These are phyloP conservation scores for Oegoconia quadripuncta DNA, from an alignment of 2,888 invertebrate species.

Conservation along the genomic window DNA sequence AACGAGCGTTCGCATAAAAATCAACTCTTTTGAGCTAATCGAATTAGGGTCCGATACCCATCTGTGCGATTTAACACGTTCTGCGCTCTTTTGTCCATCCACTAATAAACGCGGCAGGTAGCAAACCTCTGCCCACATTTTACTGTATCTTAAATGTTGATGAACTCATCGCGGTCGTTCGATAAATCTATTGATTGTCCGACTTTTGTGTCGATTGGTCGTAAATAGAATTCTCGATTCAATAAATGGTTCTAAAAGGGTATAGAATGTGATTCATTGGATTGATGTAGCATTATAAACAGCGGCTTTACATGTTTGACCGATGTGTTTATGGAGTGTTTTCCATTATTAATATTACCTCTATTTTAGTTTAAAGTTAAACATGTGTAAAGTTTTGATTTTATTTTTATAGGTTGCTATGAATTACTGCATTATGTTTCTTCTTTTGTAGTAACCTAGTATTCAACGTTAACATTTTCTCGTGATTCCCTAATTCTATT, in stretches of 20 bases:
- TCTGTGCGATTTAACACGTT: slow-evolving; percentile 75
- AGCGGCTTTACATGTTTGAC: slow-evolving; percentile 6
- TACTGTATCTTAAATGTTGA: slow-evolving; percentile 66
- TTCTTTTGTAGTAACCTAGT: too few relatives aligned
- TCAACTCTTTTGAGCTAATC: slow-evolving; percentile 75
- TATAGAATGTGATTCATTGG: slow-evolving; percentile 31
- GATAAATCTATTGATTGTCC: slow-evolving; percentile 48
- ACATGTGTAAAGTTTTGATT: too few relatives aligned
- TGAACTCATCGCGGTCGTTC: slow-evolving; percentile 65
- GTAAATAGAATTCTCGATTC: slow-evolving; percentile 45
- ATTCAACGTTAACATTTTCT: too few relatives aligned
- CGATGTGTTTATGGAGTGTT: background rate
- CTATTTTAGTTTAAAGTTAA: too few relatives aligned
- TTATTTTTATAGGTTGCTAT: too few relatives aligned
- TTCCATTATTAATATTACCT: background rate
- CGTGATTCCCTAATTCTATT: too few relatives aligned
- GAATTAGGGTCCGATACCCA: slow-evolving; percentile 72
- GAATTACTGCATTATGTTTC: too few relatives aligned
- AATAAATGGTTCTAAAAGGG: slow-evolving; percentile 32
- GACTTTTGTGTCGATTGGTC: slow-evolving; percentile 42
- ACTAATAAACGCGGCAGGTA: slow-evolving; percentile 73
- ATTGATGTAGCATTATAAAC: slow-evolving; percentile 31
- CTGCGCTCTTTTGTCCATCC: slow-evolving; percentile 69
- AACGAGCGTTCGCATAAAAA: slow-evolving; percentile 71
- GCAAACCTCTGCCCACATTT: slow-evolving; percentile 52